phyloP scores from a whole-genome alignment of 2,113 vertebrate genomes.

The Hypocryptadius cinnamomeus region DNA sequence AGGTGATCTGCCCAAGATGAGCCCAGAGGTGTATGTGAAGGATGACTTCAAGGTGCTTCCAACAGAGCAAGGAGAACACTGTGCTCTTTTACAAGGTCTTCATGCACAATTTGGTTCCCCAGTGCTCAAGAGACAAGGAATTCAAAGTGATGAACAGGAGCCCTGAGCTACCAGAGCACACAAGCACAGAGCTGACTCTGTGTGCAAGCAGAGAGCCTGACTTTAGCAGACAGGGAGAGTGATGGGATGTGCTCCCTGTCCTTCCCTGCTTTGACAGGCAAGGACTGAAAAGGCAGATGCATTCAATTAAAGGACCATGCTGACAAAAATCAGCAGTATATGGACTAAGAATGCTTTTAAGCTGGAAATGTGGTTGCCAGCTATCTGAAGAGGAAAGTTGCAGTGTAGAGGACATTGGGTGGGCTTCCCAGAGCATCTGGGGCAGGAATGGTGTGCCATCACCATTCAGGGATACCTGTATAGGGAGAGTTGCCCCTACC shows the following conservation, averaged over 20 bases:
- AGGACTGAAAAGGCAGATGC: background rate
- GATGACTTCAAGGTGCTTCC: background rate
- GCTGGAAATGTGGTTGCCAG: background rate
- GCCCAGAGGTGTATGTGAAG: background rate
- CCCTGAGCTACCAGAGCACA: background rate
- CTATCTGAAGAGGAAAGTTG: background rate
- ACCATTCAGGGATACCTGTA: background rate
- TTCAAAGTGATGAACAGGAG: background rate
- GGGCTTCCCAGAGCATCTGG: background rate
- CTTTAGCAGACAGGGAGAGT: background rate
- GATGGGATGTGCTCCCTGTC: background rate
- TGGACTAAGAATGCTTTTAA: background rate
- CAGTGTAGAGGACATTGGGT: fast-evolving
- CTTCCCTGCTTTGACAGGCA: background rate
- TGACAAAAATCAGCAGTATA: background rate
- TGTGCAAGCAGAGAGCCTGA: background rate
- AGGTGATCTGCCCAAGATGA: background rate
- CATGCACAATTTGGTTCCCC: background rate
- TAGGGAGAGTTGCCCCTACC: background rate
- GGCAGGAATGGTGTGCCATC: background rate
- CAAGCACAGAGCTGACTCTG: background rate
- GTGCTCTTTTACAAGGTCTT: background rate
- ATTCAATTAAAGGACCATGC: background rate
- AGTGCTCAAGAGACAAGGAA: background rate
- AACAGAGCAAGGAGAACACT: background rate